Evolutionary conservation across 1,140 invertebrate species (phyloP).

Genomic region (Drosophila elegans): DNA sequence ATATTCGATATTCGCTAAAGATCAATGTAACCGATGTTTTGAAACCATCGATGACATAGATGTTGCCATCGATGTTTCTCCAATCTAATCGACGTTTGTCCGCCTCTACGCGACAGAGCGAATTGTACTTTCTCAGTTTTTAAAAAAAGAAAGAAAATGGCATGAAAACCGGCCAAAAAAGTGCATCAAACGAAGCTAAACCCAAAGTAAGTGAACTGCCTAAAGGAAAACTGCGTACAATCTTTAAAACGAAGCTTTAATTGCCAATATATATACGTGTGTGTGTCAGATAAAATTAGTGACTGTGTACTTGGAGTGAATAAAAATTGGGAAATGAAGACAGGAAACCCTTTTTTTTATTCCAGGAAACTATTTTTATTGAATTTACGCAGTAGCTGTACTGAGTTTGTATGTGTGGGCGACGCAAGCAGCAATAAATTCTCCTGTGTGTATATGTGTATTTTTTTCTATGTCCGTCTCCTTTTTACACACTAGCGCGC

Average conservation of each 20-base stretch:
- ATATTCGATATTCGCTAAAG: not conserved
- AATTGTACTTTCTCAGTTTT: slow-evolving; percentile 13
- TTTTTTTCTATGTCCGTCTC: slow-evolving; percentile 33
- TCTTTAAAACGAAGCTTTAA: not conserved
- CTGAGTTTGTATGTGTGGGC: slow-evolving; percentile 22
- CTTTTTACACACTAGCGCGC: slow-evolving; percentile 11
- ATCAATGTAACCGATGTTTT: too few species aligned
- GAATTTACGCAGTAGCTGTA: slow-evolving; percentile 69
- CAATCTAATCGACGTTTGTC: too few species aligned
- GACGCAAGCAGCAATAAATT: slow-evolving; percentile 33
- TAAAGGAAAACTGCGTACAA: not conserved
- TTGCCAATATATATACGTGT: slow-evolving; percentile 5
- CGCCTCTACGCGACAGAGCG: slow-evolving; percentile 7
- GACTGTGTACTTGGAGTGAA: slow-evolving; percentile 8
- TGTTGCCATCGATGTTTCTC: too few species aligned
- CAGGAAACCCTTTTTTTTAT: slow-evolving; percentile 8
- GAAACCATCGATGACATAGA: too few species aligned
- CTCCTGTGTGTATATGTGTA: slow-evolving; percentile 30
- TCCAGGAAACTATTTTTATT: slow-evolving; percentile 37
- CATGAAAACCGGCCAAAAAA: slow-evolving; percentile 16
- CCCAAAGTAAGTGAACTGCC: slow-evolving; percentile 22
- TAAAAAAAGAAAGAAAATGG: slow-evolving; percentile 16
- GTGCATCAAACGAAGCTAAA: slow-evolving; percentile 6
- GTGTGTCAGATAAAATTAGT: slow-evolving; percentile 24
- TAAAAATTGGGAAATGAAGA: slow-evolving; percentile 4